These are phyloP conservation scores for Lytechinus variegatus DNA, from an alignment of 35 echinoderm and acorn worm genomes.

Conservation along the genomic window DNA sequence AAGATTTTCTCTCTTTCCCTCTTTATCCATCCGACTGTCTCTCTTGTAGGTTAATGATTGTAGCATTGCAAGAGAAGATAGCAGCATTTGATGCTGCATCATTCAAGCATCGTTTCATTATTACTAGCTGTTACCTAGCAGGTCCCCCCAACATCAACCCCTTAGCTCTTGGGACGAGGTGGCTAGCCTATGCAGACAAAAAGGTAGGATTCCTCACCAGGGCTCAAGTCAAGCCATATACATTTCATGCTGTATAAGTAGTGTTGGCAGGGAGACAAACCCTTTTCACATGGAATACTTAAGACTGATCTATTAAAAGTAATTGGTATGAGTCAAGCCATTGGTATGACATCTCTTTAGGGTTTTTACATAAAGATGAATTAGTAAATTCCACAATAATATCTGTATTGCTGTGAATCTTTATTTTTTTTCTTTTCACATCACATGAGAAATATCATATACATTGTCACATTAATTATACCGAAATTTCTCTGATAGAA, in stretches of 20 bases:
- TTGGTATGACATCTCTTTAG: too few relatives aligned
- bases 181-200: slow-evolving; percentile 97
- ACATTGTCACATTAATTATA: too few relatives aligned
- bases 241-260: neutral
- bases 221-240: neutral
- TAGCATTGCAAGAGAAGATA: slow-evolving; percentile 95
- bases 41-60: slow-evolving; percentile 72
- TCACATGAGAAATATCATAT: too few relatives aligned
- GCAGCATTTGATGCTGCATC: slow-evolving; percentile 88
- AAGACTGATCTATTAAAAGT: neutral
- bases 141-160: slow-evolving; percentile 90
- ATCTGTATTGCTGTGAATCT: too few relatives aligned
- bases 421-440: too few relatives aligned
- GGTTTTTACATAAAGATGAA: too few relatives aligned
- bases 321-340: too few relatives aligned
- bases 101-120: slow-evolving; percentile 87
- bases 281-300: neutral
- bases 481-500: too few relatives aligned
- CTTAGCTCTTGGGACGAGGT: slow-evolving; percentile 88
- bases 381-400: too few relatives aligned
- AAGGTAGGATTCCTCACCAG: slow-evolving; percentile 70
- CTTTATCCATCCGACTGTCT: neutral
- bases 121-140: slow-evolving; percentile 86
- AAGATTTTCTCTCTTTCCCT: neutral
- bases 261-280: neutral